Conservation (phyloP, 2,113 vertebrate species). For the Cheilinus undulatus region DNA sequence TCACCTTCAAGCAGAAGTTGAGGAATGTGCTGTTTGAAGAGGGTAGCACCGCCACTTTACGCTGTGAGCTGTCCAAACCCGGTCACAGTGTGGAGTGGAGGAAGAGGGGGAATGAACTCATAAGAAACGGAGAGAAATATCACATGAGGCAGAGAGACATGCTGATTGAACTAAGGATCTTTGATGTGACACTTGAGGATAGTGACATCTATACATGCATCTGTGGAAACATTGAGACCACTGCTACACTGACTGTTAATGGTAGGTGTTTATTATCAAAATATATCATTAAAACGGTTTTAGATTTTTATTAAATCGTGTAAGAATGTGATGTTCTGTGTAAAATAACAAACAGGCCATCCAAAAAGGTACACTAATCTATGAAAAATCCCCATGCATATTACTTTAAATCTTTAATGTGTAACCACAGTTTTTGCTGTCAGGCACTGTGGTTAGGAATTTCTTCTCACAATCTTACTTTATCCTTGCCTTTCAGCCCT, state of each 20-base stretch:
- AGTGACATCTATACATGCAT: slow-evolving; percentile 83
- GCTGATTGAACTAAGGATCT: slow-evolving; percentile 84
- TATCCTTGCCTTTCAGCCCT: slow-evolving; percentile 65
- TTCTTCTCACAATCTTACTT: neutral
- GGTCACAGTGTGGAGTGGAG: slow-evolving; percentile 86
- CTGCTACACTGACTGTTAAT: slow-evolving; percentile 81
- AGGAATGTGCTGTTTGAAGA: slow-evolving; percentile 86
- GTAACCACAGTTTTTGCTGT: too few species aligned
- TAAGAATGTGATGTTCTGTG: too few species aligned
- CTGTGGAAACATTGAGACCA: slow-evolving; percentile 76
- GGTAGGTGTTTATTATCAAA: slow-evolving; percentile 62
- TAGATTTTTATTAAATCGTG: too few species aligned
- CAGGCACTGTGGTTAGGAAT: neutral
- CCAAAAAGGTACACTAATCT: too few species aligned
- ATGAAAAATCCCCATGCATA: too few species aligned
- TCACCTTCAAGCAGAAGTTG: slow-evolving; percentile 88
- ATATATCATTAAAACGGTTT: neutral
- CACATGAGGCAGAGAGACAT: slow-evolving; percentile 82
- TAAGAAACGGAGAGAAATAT: slow-evolving; percentile 84
- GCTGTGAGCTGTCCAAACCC: slow-evolving; percentile 87
- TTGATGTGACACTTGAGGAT: slow-evolving; percentile 78
- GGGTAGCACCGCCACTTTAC: slow-evolving; percentile 84
- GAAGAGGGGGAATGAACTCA: slow-evolving; percentile 80
- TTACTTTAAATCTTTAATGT: too few species aligned
- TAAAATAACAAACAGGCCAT: too few species aligned